A percentile compares a stretch with the other conserved stretches of the same genome.
phyloP scores from a whole-genome alignment of 2,888 invertebrate species.

The Stramonita haemastoma region DNA sequence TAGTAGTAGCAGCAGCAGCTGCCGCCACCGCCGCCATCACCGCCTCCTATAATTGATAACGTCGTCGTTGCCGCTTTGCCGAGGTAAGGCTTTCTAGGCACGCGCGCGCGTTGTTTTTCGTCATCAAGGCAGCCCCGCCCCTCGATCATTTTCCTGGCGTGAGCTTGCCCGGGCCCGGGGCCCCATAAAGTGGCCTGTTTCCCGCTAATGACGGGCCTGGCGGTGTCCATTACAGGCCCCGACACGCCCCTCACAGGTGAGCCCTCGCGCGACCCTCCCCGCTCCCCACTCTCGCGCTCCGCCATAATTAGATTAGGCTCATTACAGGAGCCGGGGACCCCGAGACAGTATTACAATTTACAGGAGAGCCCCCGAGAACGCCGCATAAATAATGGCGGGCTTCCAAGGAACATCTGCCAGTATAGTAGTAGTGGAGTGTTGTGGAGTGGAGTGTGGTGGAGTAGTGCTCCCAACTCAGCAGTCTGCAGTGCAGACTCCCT shows the following conservation, averaged over 20 bases:
- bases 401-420: constrained; percentile 42
- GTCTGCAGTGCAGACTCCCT: too few species aligned
- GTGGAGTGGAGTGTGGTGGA: too few species aligned
- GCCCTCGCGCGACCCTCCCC: constrained; percentile 35
- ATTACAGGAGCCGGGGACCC: constrained; percentile 35
- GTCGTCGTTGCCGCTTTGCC: constrained; percentile 34
- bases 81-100: constrained; percentile 38
- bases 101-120: constrained; percentile 46
- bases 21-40: constrained; percentile 36
- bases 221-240: constrained; percentile 43
- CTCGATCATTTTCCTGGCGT: constrained; percentile 43
- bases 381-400: constrained; percentile 41
- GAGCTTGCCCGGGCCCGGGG: constrained; percentile 33
- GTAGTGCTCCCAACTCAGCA: too few species aligned
- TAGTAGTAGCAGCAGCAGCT: constrained; percentile 23
- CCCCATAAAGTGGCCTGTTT: constrained; percentile 43
- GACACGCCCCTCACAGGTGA: constrained; percentile 44
- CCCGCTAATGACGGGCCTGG: constrained; percentile 38
- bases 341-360: constrained; percentile 43
- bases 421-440: neutral
- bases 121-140: constrained; percentile 42
- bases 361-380: constrained; percentile 40
- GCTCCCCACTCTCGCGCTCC: constrained; percentile 35
- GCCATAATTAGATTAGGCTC: constrained; percentile 46
- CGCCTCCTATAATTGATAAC: constrained; percentile 45